A percentile compares a stretch with the other conserved stretches of the same genome.
These are phyloP conservation scores for Drepana arcuata DNA, from an alignment of 1,140 invertebrate species.

Conservation along the genomic window DNA sequence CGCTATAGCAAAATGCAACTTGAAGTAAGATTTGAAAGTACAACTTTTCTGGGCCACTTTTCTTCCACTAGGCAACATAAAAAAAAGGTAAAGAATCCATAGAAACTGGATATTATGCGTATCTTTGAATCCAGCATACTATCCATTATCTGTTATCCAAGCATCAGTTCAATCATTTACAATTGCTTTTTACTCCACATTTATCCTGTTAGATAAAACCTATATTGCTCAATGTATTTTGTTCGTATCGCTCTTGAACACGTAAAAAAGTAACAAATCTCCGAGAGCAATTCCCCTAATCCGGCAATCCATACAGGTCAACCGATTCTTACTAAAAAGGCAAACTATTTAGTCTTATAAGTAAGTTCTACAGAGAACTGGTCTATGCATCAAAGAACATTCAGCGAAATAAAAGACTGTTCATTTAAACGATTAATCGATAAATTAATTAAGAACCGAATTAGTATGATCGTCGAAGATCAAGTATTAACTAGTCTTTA, in stretches of 20 bases:
- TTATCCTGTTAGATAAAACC: too few relatives aligned
- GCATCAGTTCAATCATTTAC: background rate
- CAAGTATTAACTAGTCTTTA: too few relatives aligned
- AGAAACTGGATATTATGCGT: background rate
- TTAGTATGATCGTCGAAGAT: background rate
- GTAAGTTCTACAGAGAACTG: too few relatives aligned
- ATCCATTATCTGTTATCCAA: background rate
- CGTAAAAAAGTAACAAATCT: slow-evolving; percentile 31
- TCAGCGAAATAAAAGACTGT: slow-evolving; percentile 9
- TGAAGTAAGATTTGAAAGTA: too few relatives aligned
- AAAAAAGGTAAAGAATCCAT: background rate
- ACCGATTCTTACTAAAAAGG: slow-evolving; percentile 24
- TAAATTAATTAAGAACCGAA: slow-evolving; percentile 1
- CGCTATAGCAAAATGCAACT: too few relatives aligned
- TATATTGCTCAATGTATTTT: too few relatives aligned
- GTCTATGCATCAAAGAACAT: too few relatives aligned
- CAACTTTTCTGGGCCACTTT: too few relatives aligned
- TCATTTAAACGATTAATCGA: slow-evolving; percentile 7
- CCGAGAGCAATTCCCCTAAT: slow-evolving; percentile 26
- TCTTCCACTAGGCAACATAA: too few relatives aligned
- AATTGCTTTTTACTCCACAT: background rate
- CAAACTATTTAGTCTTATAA: slow-evolving; percentile 22
- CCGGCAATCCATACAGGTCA: slow-evolving; percentile 40
- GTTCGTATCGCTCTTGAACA: slow-evolving; percentile 1
- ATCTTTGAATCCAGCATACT: too few relatives aligned